A percentile compares a stretch with the other conserved stretches of the same genome.
Conservation (phyloP, 2,797 vertebrate species). For the Rachycentron canadum region DNA sequence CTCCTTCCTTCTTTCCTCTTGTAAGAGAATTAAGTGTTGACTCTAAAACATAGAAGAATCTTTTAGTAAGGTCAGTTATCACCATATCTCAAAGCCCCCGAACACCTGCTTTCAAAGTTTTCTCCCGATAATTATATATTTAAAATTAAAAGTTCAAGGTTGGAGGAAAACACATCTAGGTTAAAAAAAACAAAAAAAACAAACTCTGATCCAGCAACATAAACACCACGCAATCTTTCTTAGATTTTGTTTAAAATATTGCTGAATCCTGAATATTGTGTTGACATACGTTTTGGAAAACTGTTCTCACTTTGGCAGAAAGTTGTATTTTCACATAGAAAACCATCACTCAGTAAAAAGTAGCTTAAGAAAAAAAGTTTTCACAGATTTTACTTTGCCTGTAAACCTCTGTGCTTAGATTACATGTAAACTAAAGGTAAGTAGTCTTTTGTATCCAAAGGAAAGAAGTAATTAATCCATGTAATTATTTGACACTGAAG, state of each 20-base stretch:
- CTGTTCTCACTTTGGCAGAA: not conserved
- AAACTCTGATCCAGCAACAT: not conserved
- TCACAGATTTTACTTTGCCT: not conserved
- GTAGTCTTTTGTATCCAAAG: not conserved
- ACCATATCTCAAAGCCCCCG: not conserved
- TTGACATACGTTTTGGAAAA: not conserved
- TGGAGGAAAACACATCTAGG: too few relatives aligned
- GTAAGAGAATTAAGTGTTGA: constrained; percentile 1
- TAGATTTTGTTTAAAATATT: not conserved
- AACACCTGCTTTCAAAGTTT: not conserved
- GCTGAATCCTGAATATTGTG: not conserved
- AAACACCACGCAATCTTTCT: not conserved
- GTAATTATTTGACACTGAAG: constrained; percentile 17
- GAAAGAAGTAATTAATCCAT: constrained; percentile 2
- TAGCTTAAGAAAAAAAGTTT: not conserved
- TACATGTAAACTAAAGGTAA: not conserved
- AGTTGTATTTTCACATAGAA: not conserved
- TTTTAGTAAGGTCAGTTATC: not conserved
- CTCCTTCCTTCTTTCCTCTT: constrained; percentile 3
- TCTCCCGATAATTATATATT: not conserved
- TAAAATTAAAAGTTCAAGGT: not conserved
- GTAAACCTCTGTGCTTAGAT: not conserved
- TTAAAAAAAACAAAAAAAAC: too few relatives aligned
- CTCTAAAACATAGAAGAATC: not conserved
- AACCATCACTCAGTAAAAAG: not conserved